A percentile compares a stretch with the other conserved stretches of the same genome.
Conservation (phyloP, 1,140 invertebrate genomes). For the Dreissena rostriformis region DNA sequence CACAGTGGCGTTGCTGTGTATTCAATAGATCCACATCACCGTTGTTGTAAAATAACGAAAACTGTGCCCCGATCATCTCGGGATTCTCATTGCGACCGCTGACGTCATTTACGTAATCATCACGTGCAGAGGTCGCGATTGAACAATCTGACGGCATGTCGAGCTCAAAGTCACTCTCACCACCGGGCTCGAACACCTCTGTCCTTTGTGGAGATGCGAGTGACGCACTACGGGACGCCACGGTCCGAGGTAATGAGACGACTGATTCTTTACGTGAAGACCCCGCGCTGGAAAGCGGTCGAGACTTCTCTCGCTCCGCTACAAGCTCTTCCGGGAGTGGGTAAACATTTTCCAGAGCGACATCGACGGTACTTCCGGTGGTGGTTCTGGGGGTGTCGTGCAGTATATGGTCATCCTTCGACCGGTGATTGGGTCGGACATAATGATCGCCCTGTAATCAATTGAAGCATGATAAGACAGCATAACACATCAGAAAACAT, state of each 20-base stretch:
- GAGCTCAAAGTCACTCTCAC: constrained; percentile 9
- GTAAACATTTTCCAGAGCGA: constrained; percentile 41
- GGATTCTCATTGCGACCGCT: background rate
- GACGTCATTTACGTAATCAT: background rate
- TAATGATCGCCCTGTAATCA: constrained; percentile 6
- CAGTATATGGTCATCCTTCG: constrained; percentile 52
- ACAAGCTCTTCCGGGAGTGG: constrained; percentile 18
- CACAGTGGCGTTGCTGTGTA: background rate
- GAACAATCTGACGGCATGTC: background rate
- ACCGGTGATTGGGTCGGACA: constrained; percentile 33
- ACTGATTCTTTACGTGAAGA: background rate
- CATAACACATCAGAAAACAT: too few relatives aligned
- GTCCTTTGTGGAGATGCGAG: constrained; percentile 7
- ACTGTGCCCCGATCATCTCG: background rate
- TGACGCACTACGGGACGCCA: background rate
- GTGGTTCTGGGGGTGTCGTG: constrained; percentile 46
- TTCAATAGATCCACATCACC: background rate
- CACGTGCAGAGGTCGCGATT: background rate
- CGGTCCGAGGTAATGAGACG: background rate
- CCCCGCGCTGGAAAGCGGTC: background rate
- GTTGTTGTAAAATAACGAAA: background rate
- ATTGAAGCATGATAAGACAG: too few relatives aligned
- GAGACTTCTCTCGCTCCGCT: background rate
- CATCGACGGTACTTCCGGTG: constrained; percentile 44
- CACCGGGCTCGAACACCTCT: constrained; percentile 26